A percentile compares a stretch with the other conserved stretches of the same genome.
These are phyloP conservation scores for Uloborus plumipes DNA, from an alignment of 2,888 invertebrate species.

Conservation along the genomic window DNA sequence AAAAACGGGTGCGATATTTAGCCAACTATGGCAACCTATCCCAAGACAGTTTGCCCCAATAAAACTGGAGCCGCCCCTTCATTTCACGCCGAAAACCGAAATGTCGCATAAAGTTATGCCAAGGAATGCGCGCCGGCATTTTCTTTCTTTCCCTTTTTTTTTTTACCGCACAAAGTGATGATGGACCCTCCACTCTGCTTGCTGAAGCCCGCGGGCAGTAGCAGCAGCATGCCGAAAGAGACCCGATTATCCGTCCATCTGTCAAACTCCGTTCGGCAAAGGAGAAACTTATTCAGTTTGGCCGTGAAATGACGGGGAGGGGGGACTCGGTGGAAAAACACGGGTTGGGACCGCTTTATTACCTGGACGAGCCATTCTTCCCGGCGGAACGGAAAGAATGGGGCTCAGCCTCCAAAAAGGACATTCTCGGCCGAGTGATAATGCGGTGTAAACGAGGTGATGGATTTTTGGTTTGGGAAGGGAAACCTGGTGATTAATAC, in stretches of 20 bases:
- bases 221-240: conserved; percentile 38
- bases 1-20: conserved; percentile 5
- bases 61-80: too few relatives aligned
- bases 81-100: neutral
- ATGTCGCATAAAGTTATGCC: conserved; percentile 35
- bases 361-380: neutral
- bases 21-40: conserved; percentile 26
- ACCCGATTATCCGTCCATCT: conserved; percentile 52
- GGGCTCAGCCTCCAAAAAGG: neutral
- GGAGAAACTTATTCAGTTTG: neutral
- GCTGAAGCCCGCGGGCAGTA: neutral
- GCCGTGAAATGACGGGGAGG: conserved; percentile 2
- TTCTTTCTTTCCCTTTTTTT: neutral
- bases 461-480: too few relatives aligned
- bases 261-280: conserved; percentile 5
- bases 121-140: conserved; percentile 34
- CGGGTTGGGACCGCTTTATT: conserved; percentile 10
- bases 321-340: neutral
- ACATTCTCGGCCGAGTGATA: too few relatives aligned
- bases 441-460: too few relatives aligned
- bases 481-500: too few relatives aligned
- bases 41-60: too few relatives aligned
- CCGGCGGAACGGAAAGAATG: neutral
- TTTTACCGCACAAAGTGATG: conserved; percentile 22
- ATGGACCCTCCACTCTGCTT: conserved; percentile 43